These are phyloP conservation scores for Trachelus iudaicus DNA, from an alignment of 2,888 invertebrate genomes.

Conservation along the genomic window DNA sequence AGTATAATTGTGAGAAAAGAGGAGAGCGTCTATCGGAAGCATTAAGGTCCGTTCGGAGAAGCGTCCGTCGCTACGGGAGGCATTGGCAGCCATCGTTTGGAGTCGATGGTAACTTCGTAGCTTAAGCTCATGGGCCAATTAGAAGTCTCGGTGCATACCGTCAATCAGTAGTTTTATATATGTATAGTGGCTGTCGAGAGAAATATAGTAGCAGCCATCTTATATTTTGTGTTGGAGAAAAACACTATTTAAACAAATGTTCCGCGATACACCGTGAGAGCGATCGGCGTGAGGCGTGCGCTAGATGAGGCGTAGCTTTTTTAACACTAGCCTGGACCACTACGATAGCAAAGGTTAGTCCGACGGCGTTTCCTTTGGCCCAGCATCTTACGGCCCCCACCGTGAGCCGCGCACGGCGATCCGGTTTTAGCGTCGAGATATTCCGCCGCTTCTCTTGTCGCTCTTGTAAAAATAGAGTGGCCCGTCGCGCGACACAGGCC, in stretches of 20 bases:
- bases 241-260: conserved; percentile 64
- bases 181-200: conserved; percentile 38
- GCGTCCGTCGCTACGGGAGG: neutral
- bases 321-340: conserved; percentile 61
- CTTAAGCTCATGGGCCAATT: conserved; percentile 30
- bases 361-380: conserved; percentile 7
- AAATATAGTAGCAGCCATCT: conserved; percentile 65
- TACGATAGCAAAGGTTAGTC: conserved; percentile 65
- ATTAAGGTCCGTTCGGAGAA: neutral
- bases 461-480: conserved; percentile 45
- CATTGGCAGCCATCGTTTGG: neutral
- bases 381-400: conserved; percentile 14
- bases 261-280: conserved; percentile 59
- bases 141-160: conserved; percentile 26
- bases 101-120: conserved; percentile 4
- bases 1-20: neutral
- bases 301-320: conserved; percentile 64
- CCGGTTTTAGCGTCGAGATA: conserved; percentile 41
- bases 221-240: conserved; percentile 66
- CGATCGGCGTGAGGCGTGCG: conserved; percentile 54
- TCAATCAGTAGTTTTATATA: conserved; percentile 36
- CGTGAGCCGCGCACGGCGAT: conserved; percentile 32
- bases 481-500: conserved; percentile 26
- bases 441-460: conserved; percentile 30
- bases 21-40: neutral